Evolutionary conservation across 2,113 vertebrate genomes (phyloP).

Genomic region (Willisornis vidua): DNA sequence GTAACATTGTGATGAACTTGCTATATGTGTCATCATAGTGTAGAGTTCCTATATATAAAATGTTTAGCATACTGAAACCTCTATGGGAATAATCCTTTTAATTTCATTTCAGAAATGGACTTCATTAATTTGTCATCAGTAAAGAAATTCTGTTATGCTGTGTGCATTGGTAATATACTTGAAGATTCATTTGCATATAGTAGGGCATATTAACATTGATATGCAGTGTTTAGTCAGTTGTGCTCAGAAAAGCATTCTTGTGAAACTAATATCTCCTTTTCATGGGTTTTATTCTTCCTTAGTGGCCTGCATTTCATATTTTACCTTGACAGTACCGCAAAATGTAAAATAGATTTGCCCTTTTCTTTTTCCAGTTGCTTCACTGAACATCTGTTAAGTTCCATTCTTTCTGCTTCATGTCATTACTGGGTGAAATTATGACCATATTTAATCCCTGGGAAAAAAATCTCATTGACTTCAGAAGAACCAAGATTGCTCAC

Average conservation of each 20-base stretch:
- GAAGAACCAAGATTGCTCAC: background rate
- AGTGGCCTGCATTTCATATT: background rate
- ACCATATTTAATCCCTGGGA: background rate
- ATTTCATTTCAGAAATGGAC: background rate
- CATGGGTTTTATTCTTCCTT: background rate
- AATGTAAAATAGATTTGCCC: background rate
- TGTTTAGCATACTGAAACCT: background rate
- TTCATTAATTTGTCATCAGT: background rate
- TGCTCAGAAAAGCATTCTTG: background rate
- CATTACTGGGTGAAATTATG: background rate
- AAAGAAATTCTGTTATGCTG: background rate
- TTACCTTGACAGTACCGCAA: background rate
- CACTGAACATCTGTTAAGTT: background rate
- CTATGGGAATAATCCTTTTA: background rate
- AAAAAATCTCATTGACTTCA: background rate
- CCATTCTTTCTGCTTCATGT: background rate
- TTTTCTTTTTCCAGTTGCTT: background rate
- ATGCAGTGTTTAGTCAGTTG: background rate
- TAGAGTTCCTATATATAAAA: background rate
- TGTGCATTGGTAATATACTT: background rate
- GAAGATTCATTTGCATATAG: background rate
- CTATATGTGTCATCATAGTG: background rate
- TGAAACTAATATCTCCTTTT: background rate
- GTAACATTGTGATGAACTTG: background rate
- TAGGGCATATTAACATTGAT: background rate